Evolutionary conservation across 2,888 invertebrate species (phyloP).

Genomic region (Drosophila tripunctata): DNA sequence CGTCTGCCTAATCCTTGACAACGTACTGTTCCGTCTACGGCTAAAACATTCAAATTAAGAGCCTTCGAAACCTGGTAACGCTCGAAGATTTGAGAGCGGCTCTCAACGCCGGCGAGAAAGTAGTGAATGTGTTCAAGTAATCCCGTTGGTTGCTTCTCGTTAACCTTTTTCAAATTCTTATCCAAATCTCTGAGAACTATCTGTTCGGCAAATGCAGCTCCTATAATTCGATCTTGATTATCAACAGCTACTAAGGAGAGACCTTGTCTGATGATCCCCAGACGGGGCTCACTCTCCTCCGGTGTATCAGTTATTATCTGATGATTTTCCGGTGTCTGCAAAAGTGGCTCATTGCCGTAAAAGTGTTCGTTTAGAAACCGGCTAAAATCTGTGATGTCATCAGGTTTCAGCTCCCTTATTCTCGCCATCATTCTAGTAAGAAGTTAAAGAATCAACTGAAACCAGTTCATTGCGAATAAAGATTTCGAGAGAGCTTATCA

Average conservation of each 20-base stretch:
- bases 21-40: slow-evolving; percentile 44
- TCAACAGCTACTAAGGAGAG: slow-evolving; percentile 54
- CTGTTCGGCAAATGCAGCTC: slow-evolving; percentile 33
- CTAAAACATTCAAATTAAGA: slow-evolving; percentile 54
- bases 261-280: slow-evolving; percentile 30
- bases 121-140: slow-evolving; percentile 54
- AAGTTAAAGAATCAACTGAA: slow-evolving; percentile 42
- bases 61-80: slow-evolving; percentile 47
- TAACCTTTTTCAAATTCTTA: slow-evolving; percentile 25
- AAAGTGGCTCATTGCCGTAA: slow-evolving; percentile 53
- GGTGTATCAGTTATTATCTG: neutral
- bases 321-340: slow-evolving; percentile 46
- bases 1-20: slow-evolving; percentile 59
- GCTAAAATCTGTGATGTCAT: neutral
- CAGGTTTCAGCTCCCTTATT: slow-evolving; percentile 41
- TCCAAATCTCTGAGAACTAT: slow-evolving; percentile 44
- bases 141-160: slow-evolving; percentile 11
- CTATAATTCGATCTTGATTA: slow-evolving; percentile 41
- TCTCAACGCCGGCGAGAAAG: slow-evolving; percentile 62
- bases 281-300: slow-evolving; percentile 27
- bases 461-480: slow-evolving; percentile 54
- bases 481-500: neutral
- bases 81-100: slow-evolving; percentile 54
- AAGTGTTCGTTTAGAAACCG: slow-evolving; percentile 50
- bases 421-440: slow-evolving; percentile 28